Evolutionary conservation across 2,888 invertebrate species (phyloP).

Genomic region (Drosophila anomalata): DNA sequence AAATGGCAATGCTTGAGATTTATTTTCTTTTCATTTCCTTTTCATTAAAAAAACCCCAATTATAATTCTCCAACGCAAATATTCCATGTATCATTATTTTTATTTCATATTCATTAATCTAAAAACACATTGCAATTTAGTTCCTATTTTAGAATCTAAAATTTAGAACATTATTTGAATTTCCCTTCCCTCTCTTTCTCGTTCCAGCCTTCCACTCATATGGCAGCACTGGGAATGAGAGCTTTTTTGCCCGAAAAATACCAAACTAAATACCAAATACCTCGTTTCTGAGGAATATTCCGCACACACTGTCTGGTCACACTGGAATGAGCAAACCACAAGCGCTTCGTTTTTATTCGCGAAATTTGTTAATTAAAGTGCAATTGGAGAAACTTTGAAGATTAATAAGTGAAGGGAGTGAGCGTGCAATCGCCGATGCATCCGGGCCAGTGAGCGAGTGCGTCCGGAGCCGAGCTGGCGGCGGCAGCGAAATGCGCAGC

Average conservation of each 20-base stretch:
- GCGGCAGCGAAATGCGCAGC: slow-evolving; percentile 52
- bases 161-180: no score
- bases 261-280: not conserved
- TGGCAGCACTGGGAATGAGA: no score
- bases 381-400: slow-evolving; percentile 6
- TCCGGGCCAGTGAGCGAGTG: slow-evolving; percentile 14
- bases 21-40: no score
- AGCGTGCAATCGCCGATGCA: slow-evolving; percentile 1
- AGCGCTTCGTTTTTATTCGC: slow-evolving; percentile 1
- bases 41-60: no score
- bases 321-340: slow-evolving; percentile 6
- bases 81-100: no score
- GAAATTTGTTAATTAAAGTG: slow-evolving; percentile 22
- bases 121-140: no score
- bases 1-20: no score
- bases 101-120: no score
- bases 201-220: not conserved
- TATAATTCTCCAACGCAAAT: no score
- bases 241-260: not conserved
- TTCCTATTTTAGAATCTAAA: no score
- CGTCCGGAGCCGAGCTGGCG: slow-evolving; percentile 16
- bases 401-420: slow-evolving; percentile 6
- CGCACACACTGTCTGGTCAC: slow-evolving; percentile 9
- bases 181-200: not conserved
- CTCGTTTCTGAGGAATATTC: not conserved